Conservation (phyloP, 2,113 vertebrate genomes). For the Dasyornis broadbenti region DNA sequence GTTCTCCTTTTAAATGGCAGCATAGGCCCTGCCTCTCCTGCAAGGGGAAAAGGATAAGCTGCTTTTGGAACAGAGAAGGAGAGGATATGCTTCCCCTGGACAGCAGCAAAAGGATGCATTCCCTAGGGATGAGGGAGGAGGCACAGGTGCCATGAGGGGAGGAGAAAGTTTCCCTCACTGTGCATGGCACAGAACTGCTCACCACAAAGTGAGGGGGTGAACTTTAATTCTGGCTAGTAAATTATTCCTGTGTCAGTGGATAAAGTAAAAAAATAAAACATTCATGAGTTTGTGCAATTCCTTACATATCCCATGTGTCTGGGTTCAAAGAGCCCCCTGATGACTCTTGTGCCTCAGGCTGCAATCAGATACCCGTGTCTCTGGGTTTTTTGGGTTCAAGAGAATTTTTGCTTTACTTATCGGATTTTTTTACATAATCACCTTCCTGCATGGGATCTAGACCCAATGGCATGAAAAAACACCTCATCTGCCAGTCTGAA, state of each 20-base stretch:
- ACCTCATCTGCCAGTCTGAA: neutral
- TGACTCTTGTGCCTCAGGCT: accelerated
- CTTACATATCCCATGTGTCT: neutral
- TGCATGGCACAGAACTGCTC: accelerated
- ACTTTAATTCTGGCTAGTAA: neutral
- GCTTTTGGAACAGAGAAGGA: neutral
- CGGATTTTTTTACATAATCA: neutral
- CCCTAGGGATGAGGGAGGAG: accelerated
- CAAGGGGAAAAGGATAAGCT: accelerated
- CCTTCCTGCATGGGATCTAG: neutral
- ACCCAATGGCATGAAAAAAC: neutral
- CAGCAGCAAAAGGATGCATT: neutral
- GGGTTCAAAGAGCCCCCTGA: neutral
- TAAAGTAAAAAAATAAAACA: neutral
- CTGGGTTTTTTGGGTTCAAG: neutral
- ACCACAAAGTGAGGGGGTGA: accelerated
- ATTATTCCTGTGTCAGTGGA: neutral
- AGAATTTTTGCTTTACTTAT: neutral
- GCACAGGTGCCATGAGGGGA: accelerated
- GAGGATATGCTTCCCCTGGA: accelerated
- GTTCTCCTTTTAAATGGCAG: neutral
- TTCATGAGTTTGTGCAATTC: neutral
- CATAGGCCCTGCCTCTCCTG: accelerated
- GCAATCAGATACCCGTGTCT: neutral
- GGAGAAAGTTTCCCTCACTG: neutral